phyloP scores from a whole-genome alignment of 92 coral and sea anemone species.

The Muricea muricata region DNA sequence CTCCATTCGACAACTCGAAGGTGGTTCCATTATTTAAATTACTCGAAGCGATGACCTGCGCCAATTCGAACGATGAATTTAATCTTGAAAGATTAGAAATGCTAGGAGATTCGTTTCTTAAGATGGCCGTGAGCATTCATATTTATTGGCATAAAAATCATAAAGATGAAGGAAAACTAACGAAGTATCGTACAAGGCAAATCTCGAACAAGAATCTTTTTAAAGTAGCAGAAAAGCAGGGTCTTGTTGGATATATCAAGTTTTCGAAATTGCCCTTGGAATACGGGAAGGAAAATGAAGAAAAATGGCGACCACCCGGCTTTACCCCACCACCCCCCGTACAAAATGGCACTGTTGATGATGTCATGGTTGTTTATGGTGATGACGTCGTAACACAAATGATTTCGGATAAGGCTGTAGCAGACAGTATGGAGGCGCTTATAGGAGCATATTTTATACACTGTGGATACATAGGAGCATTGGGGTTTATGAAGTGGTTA shows the following conservation, averaged over 20 bases:
- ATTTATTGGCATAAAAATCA: slow-evolving; percentile 73
- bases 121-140: slow-evolving; percentile 87
- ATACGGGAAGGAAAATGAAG: too few relatives aligned
- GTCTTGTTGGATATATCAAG: slow-evolving; percentile 73
- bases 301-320: slow-evolving; percentile 77
- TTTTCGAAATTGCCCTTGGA: slow-evolving; percentile 79
- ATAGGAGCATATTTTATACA: slow-evolving; percentile 88
- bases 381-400: slow-evolving; percentile 53
- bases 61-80: slow-evolving; percentile 77
- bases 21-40: background rate
- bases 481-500: slow-evolving; percentile 78
- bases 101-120: slow-evolving; percentile 97
- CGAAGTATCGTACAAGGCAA: slow-evolving; percentile 73
- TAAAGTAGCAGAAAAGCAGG: slow-evolving; percentile 67
- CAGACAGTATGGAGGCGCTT: slow-evolving; percentile 93
- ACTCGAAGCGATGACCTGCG: slow-evolving; percentile 84
- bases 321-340: slow-evolving; percentile 45
- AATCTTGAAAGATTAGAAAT: slow-evolving; percentile 93
- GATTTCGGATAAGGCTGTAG: slow-evolving; percentile 90
- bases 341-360: background rate
- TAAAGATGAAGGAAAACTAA: slow-evolving; percentile 93
- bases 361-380: too few relatives aligned
- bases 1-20: background rate
- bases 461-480: slow-evolving; percentile 89
- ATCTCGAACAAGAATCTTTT: slow-evolving; percentile 83